phyloP scores from a whole-genome alignment of 2,797 vertebrate genomes.

The Cichlasoma orientale region DNA sequence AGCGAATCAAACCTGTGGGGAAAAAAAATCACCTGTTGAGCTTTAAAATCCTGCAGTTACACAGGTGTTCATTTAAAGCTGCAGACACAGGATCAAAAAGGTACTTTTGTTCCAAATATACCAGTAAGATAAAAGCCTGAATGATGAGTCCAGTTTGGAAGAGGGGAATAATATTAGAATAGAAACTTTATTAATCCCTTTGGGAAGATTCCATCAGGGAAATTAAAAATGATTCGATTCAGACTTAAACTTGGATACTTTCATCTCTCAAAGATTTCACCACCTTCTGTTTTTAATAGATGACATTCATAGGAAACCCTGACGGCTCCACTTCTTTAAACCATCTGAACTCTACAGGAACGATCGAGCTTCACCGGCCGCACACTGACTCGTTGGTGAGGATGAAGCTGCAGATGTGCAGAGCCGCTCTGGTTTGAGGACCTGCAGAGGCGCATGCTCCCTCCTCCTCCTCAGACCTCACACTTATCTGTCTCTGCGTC shows the following conservation, averaged over 20 bases:
- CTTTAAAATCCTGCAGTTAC: no score
- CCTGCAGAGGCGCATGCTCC: background rate
- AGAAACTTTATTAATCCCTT: no score
- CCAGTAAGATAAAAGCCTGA: background rate
- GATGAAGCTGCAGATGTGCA: slow-evolving; percentile 6
- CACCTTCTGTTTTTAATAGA: no score
- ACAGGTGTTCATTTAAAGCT: background rate
- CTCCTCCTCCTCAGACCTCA: slow-evolving; percentile 43
- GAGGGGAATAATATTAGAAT: no score
- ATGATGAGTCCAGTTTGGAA: background rate
- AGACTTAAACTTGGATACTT: background rate
- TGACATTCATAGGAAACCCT: background rate
- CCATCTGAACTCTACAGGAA: no score
- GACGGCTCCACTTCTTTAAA: background rate
- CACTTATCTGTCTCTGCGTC: slow-evolving; percentile 47
- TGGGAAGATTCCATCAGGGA: no score
- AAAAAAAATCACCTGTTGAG: background rate
- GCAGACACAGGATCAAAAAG: background rate
- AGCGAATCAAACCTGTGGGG: background rate
- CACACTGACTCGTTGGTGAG: background rate
- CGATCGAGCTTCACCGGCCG: background rate
- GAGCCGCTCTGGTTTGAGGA: background rate
- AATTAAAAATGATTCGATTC: background rate
- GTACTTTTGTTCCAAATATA: accelerated
- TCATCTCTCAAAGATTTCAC: no score